Conservation (phyloP, 2,797 vertebrate species). For the Vipera ursinii region DNA sequence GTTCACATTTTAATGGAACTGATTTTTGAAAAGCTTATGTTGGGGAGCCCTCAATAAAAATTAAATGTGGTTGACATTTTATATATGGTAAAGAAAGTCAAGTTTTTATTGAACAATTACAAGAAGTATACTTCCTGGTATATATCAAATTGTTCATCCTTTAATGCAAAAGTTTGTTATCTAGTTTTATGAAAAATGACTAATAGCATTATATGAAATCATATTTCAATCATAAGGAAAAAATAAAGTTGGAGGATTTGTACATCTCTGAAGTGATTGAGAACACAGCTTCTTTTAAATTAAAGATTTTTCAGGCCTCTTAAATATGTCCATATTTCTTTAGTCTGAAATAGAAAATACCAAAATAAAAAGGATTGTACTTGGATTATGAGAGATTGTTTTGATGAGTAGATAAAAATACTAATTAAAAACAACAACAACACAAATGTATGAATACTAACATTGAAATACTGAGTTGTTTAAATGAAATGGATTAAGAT, state of each 20-base stretch:
- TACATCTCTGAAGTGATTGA: background rate
- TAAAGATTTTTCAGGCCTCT: too few relatives aligned
- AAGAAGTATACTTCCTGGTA: background rate
- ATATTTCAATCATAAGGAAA: background rate
- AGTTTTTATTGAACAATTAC: background rate
- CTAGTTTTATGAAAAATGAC: background rate
- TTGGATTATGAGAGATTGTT: too few relatives aligned
- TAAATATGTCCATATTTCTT: too few relatives aligned
- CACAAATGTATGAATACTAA: too few relatives aligned
- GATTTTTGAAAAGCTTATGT: background rate
- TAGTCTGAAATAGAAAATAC: too few relatives aligned
- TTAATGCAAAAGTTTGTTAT: background rate
- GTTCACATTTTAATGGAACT: background rate
- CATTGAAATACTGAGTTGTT: too few relatives aligned
- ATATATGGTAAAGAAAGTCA: background rate
- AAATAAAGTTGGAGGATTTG: background rate
- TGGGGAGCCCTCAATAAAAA: background rate
- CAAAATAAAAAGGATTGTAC: too few relatives aligned
- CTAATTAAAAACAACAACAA: too few relatives aligned
- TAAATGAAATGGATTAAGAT: too few relatives aligned
- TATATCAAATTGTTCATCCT: background rate
- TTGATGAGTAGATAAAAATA: too few relatives aligned
- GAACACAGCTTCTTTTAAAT: background rate
- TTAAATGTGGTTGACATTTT: background rate
- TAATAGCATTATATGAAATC: background rate